phyloP scores from a whole-genome alignment of 1,140 invertebrate genomes.

The Marisa cornuarietis region DNA sequence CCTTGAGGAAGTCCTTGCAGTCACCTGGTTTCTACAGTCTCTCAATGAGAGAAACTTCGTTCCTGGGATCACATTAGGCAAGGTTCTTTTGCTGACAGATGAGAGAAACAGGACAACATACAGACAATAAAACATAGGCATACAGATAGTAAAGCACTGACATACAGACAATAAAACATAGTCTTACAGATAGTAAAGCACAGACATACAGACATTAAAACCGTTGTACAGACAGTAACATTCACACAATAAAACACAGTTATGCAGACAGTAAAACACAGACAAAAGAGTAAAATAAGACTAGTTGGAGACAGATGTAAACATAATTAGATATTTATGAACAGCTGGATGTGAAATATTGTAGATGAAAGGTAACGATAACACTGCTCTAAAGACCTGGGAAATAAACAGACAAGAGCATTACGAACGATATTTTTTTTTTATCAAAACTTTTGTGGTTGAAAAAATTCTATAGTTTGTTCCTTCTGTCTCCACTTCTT shows the following conservation, averaged over 20 bases:
- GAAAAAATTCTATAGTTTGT: no score
- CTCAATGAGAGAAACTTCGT: constrained; percentile 14
- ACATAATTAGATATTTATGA: no score
- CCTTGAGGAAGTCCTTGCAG: constrained; percentile 4
- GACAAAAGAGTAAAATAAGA: no score
- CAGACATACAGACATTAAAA: neutral
- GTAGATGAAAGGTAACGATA: no score
- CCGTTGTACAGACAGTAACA: neutral
- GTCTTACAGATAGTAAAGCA: neutral
- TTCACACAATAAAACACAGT: neutral
- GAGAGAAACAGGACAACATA: no score
- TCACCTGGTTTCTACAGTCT: constrained; percentile 6
- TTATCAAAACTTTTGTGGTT: no score
- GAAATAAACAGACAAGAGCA: neutral
- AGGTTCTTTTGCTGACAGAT: no score
- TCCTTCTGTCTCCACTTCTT: neutral
- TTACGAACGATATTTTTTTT: no score
- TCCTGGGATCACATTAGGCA: constrained; percentile 2
- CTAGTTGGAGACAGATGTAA: no score
- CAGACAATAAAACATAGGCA: neutral
- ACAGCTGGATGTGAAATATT: no score
- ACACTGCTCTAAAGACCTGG: no score
- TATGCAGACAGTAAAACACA: neutral
- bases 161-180: neutral
- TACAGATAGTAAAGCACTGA: neutral